phyloP scores from a whole-genome alignment of 1,140 invertebrate genomes.

The Anastatus disparis region DNA sequence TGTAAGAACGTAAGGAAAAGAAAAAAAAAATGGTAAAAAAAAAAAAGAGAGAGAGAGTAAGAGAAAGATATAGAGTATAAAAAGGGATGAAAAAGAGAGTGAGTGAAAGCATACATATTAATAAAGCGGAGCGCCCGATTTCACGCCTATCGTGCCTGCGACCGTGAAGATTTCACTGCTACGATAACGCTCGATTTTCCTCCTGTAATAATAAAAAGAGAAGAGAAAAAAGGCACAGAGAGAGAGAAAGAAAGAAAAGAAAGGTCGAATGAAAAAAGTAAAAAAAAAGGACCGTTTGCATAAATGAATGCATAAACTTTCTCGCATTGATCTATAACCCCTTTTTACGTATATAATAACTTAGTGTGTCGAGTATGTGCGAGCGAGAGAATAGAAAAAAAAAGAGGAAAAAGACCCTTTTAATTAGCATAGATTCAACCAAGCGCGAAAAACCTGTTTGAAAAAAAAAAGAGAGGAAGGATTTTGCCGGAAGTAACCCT shows the following conservation, averaged over 20 bases:
- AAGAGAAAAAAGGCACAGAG: no score
- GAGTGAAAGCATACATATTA: conserved; percentile 58
- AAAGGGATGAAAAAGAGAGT: neutral
- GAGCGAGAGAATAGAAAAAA: neutral
- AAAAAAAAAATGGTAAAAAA: neutral
- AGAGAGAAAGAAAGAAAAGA: neutral
- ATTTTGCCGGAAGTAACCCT: neutral
- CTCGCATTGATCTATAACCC: conserved; percentile 43
- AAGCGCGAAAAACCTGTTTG: neutral
- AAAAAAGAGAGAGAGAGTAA: neutral
- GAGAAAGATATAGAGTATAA: neutral
- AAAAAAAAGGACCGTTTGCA: conserved; percentile 45
- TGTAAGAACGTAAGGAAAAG: no score
- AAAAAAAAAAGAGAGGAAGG: neutral
- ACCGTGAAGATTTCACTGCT: conserved; percentile 62
- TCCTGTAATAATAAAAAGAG: conserved; percentile 2
- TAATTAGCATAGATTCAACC: conserved; percentile 25
- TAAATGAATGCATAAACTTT: conserved; percentile 52
- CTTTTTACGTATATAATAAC: conserved; percentile 39
- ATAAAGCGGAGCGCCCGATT: conserved; percentile 60
- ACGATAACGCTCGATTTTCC: conserved; percentile 59
- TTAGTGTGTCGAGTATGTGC: conserved; percentile 8
- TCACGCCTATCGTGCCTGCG: conserved; percentile 61
- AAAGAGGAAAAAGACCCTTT: neutral
- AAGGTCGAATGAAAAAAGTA: no score